phyloP scores from a whole-genome alignment of 2,888 invertebrate species.

The Parasteatoda lunata region DNA sequence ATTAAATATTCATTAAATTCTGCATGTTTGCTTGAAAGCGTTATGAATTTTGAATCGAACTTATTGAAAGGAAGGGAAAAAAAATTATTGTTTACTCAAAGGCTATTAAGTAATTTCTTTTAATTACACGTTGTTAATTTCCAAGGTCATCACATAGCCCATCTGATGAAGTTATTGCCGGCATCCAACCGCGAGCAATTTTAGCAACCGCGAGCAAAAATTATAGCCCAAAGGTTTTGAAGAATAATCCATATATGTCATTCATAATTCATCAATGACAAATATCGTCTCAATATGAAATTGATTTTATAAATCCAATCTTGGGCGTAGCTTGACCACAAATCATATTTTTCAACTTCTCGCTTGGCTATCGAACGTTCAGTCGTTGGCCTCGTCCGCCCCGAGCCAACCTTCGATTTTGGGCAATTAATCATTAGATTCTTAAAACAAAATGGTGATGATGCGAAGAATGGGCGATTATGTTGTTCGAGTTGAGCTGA shows the following conservation, averaged over 20 bases:
- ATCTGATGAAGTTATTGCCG: no score
- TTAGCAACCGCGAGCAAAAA: not conserved
- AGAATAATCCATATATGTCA: not conserved
- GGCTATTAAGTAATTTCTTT: no score
- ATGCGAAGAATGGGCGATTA: constrained; percentile 9
- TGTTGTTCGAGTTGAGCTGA: not conserved
- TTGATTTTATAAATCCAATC: not conserved
- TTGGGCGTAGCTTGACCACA: not conserved
- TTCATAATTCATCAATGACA: constrained; percentile 1
- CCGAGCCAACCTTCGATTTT: not conserved
- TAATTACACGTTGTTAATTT: no score
- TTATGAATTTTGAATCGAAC: no score
- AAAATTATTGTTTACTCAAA: no score
- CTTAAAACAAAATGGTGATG: not conserved
- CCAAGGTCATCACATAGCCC: no score
- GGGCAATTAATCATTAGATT: not conserved
- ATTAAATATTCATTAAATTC: no score
- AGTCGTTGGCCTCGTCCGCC: constrained; percentile 17
- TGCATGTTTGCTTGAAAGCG: no score
- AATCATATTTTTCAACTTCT: not conserved
- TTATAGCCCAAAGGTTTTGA: no score
- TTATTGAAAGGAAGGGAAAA: no score
- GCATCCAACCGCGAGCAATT: not conserved
- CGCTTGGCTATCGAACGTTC: not conserved
- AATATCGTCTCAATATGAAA: not conserved